These are phyloP conservation scores for Pseudopipra pipra DNA, from an alignment of 2,113 vertebrate species.

Conservation along the genomic window DNA sequence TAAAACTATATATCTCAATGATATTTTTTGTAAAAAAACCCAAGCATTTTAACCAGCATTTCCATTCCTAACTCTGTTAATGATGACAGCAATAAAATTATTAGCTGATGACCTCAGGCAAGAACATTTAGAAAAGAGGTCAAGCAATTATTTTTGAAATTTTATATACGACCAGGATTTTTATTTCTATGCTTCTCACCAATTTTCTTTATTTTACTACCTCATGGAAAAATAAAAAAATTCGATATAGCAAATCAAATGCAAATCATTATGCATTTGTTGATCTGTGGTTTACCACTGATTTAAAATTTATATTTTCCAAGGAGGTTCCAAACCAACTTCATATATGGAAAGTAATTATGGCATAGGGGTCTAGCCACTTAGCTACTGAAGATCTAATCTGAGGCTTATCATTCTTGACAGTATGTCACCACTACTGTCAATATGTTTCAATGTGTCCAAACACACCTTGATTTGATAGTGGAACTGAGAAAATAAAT, in stretches of 20 bases:
- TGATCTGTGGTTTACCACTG: background rate
- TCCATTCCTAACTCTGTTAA: background rate
- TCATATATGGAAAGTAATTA: background rate
- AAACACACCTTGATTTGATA: background rate
- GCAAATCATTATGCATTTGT: background rate
- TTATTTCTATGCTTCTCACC: too few relatives aligned
- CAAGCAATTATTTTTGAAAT: background rate
- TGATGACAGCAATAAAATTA: background rate
- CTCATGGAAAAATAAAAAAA: too few relatives aligned
- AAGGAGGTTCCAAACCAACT: background rate
- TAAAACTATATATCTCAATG: background rate
- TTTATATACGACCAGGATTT: too few relatives aligned
- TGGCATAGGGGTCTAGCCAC: background rate
- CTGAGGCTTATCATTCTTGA: background rate
- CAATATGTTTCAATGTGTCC: background rate
- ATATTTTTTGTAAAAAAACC: background rate
- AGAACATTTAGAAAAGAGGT: background rate
- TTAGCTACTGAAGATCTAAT: background rate
- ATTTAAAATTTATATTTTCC: background rate
- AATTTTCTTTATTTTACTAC: too few relatives aligned
- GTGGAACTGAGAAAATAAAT: background rate
- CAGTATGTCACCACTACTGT: background rate
- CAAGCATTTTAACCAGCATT: background rate
- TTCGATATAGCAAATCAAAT: background rate
- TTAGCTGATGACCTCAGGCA: background rate